Conservation (phyloP, 2,888 invertebrate genomes). For the Drosophila pullipes region DNA sequence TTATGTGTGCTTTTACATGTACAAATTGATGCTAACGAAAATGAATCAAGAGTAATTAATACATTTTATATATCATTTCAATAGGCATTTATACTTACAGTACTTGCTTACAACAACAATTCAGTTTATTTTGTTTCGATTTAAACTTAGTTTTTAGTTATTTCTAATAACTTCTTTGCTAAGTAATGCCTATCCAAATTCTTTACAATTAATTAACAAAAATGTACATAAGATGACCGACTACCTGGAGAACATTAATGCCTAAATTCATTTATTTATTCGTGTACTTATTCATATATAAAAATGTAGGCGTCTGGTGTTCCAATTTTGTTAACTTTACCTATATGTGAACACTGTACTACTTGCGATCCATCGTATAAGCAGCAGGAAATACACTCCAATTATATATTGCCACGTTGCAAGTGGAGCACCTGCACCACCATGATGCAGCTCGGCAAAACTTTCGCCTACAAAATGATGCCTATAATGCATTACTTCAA, state of each 20-base stretch:
- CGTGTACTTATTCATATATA: constrained; percentile 6
- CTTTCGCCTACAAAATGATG: constrained; percentile 86
- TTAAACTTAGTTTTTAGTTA: constrained; percentile 72
- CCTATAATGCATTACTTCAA: neutral
- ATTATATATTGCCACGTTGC: constrained; percentile 60
- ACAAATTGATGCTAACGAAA: constrained; percentile 68
- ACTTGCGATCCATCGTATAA: constrained; percentile 57
- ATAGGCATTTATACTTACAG: constrained; percentile 55
- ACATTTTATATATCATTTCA: constrained; percentile 28
- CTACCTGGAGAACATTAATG: constrained; percentile 44
- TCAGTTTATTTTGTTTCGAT: constrained; percentile 42
- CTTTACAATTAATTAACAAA: constrained; percentile 78
- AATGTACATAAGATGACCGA: constrained; percentile 49
- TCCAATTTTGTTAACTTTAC: constrained; percentile 68
- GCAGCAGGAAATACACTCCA: constrained; percentile 68
- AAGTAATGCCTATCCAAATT: constrained; percentile 40
- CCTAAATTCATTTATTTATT: constrained; percentile 24
- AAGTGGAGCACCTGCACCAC: constrained; percentile 84
- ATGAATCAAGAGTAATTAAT: constrained; percentile 44
- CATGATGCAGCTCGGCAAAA: constrained; percentile 88
- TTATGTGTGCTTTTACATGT: constrained; percentile 74
- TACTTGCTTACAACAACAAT: constrained; percentile 57
- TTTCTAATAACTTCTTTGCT: constrained; percentile 74
- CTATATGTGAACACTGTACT: constrained; percentile 65
- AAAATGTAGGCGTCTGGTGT: constrained; percentile 33